These are phyloP conservation scores for Reticulitermes lucifugus DNA, from an alignment of 2,888 invertebrate genomes.

Conservation along the genomic window DNA sequence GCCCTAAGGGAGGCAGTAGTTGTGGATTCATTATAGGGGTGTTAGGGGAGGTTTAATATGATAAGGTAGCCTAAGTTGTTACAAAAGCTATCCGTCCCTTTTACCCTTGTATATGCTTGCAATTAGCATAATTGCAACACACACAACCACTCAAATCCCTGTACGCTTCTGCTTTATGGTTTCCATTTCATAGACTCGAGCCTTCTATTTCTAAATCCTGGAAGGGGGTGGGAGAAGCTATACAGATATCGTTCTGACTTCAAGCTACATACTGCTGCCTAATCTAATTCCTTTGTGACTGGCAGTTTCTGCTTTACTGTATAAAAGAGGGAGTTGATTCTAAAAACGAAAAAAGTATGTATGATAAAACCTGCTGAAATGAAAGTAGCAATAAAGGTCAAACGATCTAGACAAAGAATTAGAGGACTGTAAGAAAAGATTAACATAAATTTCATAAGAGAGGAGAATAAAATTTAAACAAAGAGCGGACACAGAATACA, in stretches of 20 bases:
- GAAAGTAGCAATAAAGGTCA: too few relatives aligned
- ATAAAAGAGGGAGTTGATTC: too few relatives aligned
- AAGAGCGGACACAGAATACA: too few relatives aligned
- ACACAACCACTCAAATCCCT: conserved; percentile 11
- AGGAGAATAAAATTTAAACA: too few relatives aligned
- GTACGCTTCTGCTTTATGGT: neutral
- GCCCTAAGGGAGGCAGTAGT: neutral
- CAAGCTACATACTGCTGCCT: neutral
- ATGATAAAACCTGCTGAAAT: too few relatives aligned
- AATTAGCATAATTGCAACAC: conserved; percentile 29
- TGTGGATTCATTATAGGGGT: neutral
- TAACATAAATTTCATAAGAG: too few relatives aligned
- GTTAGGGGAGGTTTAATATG: conserved; percentile 1
- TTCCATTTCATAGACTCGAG: neutral
- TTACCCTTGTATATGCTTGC: neutral
- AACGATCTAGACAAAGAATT: too few relatives aligned
- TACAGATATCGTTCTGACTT: neutral
- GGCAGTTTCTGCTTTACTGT: too few relatives aligned
- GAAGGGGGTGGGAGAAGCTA: neutral
- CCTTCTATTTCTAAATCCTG: neutral
- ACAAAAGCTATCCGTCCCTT: conserved; percentile 2
- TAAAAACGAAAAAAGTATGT: too few relatives aligned
- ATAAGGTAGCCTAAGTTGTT: neutral
- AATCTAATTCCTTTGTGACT: neutral
- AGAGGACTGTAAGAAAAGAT: too few relatives aligned